Evolutionary conservation across 2,888 invertebrate genomes (phyloP).

Genomic region (Brenthis daphne): DNA sequence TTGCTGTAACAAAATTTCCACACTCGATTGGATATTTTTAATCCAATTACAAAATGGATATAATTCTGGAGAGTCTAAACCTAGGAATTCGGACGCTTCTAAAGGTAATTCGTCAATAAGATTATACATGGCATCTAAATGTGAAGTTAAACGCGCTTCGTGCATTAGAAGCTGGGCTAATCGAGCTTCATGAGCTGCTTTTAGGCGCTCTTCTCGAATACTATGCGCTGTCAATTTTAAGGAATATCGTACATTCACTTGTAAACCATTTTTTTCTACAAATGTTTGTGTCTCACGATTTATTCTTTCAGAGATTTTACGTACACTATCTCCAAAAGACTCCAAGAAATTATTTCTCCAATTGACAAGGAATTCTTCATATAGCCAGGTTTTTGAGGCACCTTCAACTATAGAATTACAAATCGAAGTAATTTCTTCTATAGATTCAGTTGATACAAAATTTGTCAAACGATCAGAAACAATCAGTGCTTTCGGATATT

Average conservation of each 20-base stretch:
- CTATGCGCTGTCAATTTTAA: slow-evolving; percentile 63
- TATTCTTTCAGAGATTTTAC: slow-evolving; percentile 56
- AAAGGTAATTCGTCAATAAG: slow-evolving; percentile 52
- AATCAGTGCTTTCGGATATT: slow-evolving; percentile 49
- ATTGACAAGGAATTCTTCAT: slow-evolving; percentile 57
- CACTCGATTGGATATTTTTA: slow-evolving; percentile 49
- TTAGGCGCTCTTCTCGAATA: slow-evolving; percentile 61
- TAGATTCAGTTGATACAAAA: slow-evolving; percentile 31
- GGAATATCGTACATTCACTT: slow-evolving; percentile 60
- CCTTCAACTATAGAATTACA: slow-evolving; percentile 45
- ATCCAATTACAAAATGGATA: slow-evolving; percentile 61
- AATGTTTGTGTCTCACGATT: slow-evolving; percentile 57
- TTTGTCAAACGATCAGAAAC: slow-evolving; percentile 31
- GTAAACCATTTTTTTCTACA: slow-evolving; percentile 56
- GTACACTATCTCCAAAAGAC: slow-evolving; percentile 58
- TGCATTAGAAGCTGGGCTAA: slow-evolving; percentile 59
- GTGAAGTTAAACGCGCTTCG: slow-evolving; percentile 58
- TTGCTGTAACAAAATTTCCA: slow-evolving; percentile 47
- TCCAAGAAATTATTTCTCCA: slow-evolving; percentile 70
- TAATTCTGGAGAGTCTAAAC: slow-evolving; percentile 53
- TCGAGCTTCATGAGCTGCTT: slow-evolving; percentile 54
- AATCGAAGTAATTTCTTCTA: slow-evolving; percentile 31
- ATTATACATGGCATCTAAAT: slow-evolving; percentile 57
- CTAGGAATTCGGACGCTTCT: slow-evolving; percentile 53
- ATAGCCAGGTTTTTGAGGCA: slow-evolving; percentile 61